Conservation (phyloP, 2,113 vertebrate species). For the Pedetes capensis region DNA sequence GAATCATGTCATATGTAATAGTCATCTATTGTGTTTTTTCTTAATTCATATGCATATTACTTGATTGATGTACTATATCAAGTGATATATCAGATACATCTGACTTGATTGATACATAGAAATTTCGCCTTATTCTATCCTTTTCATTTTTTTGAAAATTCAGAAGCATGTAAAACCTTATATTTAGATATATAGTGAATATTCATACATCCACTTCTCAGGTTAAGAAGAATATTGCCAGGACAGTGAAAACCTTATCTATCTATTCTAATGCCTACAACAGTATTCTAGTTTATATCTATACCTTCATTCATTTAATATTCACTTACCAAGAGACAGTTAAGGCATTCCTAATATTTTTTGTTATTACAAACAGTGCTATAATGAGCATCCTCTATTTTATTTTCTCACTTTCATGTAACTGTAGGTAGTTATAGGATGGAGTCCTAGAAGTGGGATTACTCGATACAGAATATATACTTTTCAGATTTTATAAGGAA, state of each 20-base stretch:
- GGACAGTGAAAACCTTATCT: background rate
- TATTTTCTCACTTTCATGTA: background rate
- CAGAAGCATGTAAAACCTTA: background rate
- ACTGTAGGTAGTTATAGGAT: background rate
- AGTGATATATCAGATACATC: background rate
- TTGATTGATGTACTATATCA: no score
- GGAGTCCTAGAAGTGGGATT: background rate
- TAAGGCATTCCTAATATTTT: background rate
- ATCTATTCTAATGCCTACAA: background rate
- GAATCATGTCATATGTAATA: background rate
- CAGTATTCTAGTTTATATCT: background rate
- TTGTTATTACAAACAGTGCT: background rate
- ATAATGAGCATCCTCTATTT: background rate
- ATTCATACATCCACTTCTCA: background rate
- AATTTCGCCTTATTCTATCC: background rate
- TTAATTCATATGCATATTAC: background rate
- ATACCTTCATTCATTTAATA: background rate
- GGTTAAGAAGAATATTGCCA: background rate
- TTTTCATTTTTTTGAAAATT: conserved; percentile 19
- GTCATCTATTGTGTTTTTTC: background rate
- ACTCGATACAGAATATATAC: background rate
- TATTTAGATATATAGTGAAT: background rate
- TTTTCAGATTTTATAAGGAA: conserved; percentile 13
- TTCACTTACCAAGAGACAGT: background rate
- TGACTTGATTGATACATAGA: background rate